phyloP scores from a whole-genome alignment of 1,140 invertebrate genomes.

The Antheraea pernyi region DNA sequence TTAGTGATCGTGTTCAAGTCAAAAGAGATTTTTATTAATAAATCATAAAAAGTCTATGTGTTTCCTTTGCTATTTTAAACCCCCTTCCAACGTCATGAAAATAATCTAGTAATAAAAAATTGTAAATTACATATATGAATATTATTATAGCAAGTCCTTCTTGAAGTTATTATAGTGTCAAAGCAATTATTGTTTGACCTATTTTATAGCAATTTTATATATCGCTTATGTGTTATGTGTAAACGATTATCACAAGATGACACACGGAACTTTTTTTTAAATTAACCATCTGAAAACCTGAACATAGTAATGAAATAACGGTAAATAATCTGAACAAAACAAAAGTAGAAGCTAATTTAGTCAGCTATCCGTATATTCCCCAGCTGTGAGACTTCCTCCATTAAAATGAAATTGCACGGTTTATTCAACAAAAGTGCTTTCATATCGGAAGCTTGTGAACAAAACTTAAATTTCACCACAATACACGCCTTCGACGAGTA shows the following conservation, averaged over 20 bases:
- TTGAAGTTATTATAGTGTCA: too few species aligned
- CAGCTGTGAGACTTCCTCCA: constrained; percentile 41
- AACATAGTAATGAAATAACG: too few species aligned
- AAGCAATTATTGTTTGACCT: too few species aligned
- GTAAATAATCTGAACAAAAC: too few species aligned
- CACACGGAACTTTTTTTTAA: too few species aligned
- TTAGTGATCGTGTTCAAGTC: constrained; percentile 78
- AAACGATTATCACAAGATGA: not conserved
- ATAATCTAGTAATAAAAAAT: constrained; percentile 9
- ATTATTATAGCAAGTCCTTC: too few species aligned
- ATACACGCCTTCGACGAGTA: constrained; percentile 63
- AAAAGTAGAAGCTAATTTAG: constrained; percentile 37
- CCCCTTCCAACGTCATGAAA: not conserved
- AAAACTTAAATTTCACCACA: constrained; percentile 65
- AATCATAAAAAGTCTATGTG: constrained; percentile 54
- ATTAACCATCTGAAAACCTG: too few species aligned
- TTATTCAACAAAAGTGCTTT: constrained; percentile 45
- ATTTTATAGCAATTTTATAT: not conserved
- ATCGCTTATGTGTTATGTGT: not conserved
- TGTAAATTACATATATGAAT: too few species aligned
- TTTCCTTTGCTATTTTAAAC: constrained; percentile 10
- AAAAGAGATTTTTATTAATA: constrained; percentile 78
- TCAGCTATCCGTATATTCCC: constrained; percentile 21
- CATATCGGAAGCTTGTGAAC: constrained; percentile 42
- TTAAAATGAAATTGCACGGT: constrained; percentile 35